phyloP scores from a whole-genome alignment of 1,140 invertebrate genomes.

The Bombyx mori region DNA sequence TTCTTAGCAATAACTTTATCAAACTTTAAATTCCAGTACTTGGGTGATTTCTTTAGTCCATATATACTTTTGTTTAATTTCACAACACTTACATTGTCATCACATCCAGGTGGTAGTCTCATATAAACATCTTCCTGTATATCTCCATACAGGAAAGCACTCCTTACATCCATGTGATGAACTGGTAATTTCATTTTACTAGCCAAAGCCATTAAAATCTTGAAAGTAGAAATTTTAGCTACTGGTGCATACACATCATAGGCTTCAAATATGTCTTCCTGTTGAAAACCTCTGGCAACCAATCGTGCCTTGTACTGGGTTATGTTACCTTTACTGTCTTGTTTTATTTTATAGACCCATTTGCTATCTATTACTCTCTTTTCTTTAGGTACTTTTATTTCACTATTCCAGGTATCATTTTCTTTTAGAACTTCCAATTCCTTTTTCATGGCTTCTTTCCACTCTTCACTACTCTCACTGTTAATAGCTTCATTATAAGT shows the following conservation, averaged over 20 bases:
- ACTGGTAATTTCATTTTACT: constrained; percentile 24
- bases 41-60: too few relatives aligned
- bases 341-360: constrained; percentile 36
- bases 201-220: constrained; percentile 28
- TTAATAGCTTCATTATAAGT: too few relatives aligned
- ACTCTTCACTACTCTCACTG: constrained; percentile 34
- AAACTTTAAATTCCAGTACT: too few relatives aligned
- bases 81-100: too few relatives aligned
- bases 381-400: constrained; percentile 27
- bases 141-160: too few relatives aligned
- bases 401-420: too few relatives aligned
- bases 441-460: constrained; percentile 32
- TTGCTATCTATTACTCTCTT: constrained; percentile 33
- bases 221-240: constrained; percentile 30
- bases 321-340: constrained; percentile 9
- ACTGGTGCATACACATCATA: constrained; percentile 33
- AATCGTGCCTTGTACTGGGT: constrained; percentile 29
- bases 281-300: constrained; percentile 29
- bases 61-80: too few relatives aligned
- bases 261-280: constrained; percentile 20
- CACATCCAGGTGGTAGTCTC: too few relatives aligned
- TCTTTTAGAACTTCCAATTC: too few relatives aligned
- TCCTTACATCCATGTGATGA: constrained; percentile 33
- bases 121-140: too few relatives aligned
- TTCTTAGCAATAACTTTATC: constrained; percentile 31